A percentile compares a stretch with the other conserved stretches of the same genome.
Conservation (phyloP, 2,888 invertebrate species). For the Phrixothrix hirtus region DNA sequence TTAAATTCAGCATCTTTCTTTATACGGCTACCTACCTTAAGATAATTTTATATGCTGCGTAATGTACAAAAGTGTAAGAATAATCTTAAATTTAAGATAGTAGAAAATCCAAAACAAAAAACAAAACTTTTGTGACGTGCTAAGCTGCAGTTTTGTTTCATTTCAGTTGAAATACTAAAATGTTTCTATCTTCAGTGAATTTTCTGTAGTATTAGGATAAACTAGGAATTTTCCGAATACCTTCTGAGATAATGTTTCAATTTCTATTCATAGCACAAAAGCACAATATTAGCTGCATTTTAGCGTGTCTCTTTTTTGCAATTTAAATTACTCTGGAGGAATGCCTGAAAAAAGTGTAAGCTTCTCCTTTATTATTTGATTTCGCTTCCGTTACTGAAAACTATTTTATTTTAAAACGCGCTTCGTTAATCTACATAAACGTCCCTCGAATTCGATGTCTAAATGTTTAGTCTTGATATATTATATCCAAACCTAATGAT, state of each 20-base stretch:
- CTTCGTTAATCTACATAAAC: no score
- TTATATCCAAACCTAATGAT: no score
- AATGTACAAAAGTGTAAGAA: no score
- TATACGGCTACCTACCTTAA: no score
- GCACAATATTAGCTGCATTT: conserved; percentile 49
- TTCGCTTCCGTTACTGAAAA: conserved; percentile 26
- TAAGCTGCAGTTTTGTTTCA: conserved; percentile 12
- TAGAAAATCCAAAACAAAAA: no score
- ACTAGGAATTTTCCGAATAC: conserved; percentile 24
- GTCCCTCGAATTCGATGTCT: no score
- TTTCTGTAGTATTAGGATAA: conserved; percentile 19
- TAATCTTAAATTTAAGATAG: no score
- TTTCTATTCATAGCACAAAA: conserved; percentile 50
- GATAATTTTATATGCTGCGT: no score
- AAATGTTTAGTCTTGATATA: no score
- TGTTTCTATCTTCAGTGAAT: conserved; percentile 20
- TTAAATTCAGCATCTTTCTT: no score
- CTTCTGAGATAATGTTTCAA: conserved; percentile 41
- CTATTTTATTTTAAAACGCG: no score
- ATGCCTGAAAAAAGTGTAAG: conserved; percentile 28
- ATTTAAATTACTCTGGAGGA: conserved; percentile 40
- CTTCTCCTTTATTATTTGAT: conserved; percentile 27
- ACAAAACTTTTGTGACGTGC: not conserved
- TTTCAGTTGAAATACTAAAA: conserved; percentile 13
- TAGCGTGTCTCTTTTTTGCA: conserved; percentile 46